Evolutionary conservation across 2,113 vertebrate genomes (phyloP).

Genomic region (Myxocyprinus asiaticus): DNA sequence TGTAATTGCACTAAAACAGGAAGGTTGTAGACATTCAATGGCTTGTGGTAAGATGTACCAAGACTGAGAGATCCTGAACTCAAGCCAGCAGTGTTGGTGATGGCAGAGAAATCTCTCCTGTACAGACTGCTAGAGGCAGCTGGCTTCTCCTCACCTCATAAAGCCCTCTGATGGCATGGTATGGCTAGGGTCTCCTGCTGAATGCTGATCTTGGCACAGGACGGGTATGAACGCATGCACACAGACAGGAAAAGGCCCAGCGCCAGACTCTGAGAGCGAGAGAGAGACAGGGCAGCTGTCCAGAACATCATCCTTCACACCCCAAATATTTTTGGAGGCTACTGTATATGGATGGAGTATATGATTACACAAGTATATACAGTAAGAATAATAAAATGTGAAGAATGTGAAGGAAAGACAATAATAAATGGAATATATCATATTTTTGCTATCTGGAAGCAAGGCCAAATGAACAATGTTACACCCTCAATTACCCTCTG

Average conservation of each 20-base stretch:
- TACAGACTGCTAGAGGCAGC: constrained; percentile 21
- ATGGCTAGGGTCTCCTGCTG: constrained; percentile 13
- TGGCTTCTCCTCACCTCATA: constrained; percentile 16
- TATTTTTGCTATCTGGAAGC: too few relatives aligned
- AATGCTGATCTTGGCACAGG: constrained; percentile 20
- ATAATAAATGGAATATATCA: too few relatives aligned
- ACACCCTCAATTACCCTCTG: too few relatives aligned
- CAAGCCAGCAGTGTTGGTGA: not conserved
- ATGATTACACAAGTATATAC: too few relatives aligned
- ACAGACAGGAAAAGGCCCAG: constrained; percentile 30
- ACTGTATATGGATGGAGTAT: too few relatives aligned
- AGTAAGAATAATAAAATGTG: too few relatives aligned
- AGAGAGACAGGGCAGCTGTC: constrained; percentile 14
- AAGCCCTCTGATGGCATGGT: constrained; percentile 5
- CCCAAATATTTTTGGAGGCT: too few relatives aligned
- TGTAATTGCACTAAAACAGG: not conserved
- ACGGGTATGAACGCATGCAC: constrained; percentile 29
- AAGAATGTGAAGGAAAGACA: too few relatives aligned
- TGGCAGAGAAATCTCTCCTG: not conserved
- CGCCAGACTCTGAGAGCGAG: constrained; percentile 29
- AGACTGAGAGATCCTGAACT: not conserved
- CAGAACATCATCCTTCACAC: constrained; percentile 10
- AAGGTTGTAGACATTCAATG: not conserved
- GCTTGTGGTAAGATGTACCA: not conserved
- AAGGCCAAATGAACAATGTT: too few relatives aligned